phyloP scores from a whole-genome alignment of 2,797 vertebrate species.

The Triplophysa bombifrons region DNA sequence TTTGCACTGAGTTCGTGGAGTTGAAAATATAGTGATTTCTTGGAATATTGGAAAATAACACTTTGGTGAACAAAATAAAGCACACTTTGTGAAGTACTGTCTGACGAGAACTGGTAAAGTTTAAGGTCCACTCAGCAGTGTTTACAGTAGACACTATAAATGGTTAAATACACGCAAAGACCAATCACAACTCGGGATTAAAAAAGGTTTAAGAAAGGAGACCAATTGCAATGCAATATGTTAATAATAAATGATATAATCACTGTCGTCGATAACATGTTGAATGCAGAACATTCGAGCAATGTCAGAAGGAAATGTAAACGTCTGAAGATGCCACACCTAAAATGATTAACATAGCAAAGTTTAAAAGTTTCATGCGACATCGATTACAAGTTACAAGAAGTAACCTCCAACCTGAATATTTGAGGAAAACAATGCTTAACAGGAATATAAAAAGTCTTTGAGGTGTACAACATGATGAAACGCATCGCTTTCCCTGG shows the following conservation, averaged over 20 bases:
- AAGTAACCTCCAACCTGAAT: too few relatives aligned
- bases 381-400: too few relatives aligned
- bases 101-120: not conserved
- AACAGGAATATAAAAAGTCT: constrained; percentile 1
- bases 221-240: not conserved
- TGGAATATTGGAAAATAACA: too few relatives aligned
- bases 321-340: not conserved
- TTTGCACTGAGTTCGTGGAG: constrained; percentile 52
- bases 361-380: too few relatives aligned
- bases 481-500: not conserved
- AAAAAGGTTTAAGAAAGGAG: not conserved
- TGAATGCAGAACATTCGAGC: not conserved
- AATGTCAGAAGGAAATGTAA: not conserved
- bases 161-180: not conserved
- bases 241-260: not conserved
- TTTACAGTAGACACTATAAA: not conserved
- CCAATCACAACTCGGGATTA: not conserved
- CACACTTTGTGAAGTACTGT: too few relatives aligned
- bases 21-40: constrained; percentile 22
- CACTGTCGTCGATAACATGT: not conserved
- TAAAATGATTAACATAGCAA: not conserved
- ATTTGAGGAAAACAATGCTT: not conserved
- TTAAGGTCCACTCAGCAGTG: not conserved
- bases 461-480: not conserved
- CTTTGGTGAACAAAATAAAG: not conserved